Evolutionary conservation across 2,113 vertebrate genomes (phyloP), one percentile per base, ranked within the genome.

Genomic region (Dicrurus megarhynchus): DNA sequence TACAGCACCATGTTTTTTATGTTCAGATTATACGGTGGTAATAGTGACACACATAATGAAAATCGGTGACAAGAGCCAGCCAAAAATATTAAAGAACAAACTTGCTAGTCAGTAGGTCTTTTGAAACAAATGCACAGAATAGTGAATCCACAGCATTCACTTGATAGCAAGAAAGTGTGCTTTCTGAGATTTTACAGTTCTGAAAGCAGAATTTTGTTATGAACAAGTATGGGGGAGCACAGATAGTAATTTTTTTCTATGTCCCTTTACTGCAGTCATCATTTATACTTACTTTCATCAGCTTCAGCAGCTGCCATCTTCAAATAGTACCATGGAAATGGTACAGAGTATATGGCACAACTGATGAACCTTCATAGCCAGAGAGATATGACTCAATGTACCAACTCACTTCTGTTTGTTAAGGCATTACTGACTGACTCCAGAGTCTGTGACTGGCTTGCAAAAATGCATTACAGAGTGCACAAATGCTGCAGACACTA

Each of bases 1-100:
- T 97, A 98, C 84, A 92, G 87, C 93, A 94, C 95, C 94, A 96
- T 94, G 96, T 87, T 97, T 97, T 98, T 98, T 98, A 98, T 98
- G 98, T 97, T 97, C 97, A 65, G 97, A 98, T 98, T 98, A 98
- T 98, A 97, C 94, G 96, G 97, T 95, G 95, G 95, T 97, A 97
- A 97, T 95, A 97, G 98, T 96, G 95, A 97, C 94, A 98, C 93
- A 97, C 96, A 97, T 95, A 98, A 98, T 97, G 95, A 96, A 98
- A 98, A 96, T 94, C 9, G 3, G 90, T 89, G 93, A 50, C 71
- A 97, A 96, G 91, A 95, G 75, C 94, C 88, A 91, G 94, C 61
- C 96, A 92, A 98, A 98, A 97, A 95, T 91, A 95, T 82, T 84
- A 80, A n/a, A 78, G 85, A 90, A 89, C 87, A 87, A 78, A 64